Evolutionary conservation across 2,113 vertebrate genomes (phyloP), one percentile per base, ranked within the genome.

Genomic region (Tragelaphus scriptus): DNA sequence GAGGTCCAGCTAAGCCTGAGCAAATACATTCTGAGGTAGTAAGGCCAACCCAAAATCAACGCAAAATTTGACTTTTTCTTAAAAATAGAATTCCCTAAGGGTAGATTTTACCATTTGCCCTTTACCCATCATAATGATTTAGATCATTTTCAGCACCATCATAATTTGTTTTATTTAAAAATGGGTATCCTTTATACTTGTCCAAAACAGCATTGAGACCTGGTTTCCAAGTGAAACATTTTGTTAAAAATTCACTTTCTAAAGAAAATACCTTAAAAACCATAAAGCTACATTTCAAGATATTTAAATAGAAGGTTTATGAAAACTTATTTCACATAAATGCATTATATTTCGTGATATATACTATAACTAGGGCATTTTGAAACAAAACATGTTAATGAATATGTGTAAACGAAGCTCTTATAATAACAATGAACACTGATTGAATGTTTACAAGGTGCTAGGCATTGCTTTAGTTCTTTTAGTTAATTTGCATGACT

Each of bases 401-500:
- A 95, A 51, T 90, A 59, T 86, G 14, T 77, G 3, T 55, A 94
- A 94, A 85, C 25, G 23, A 94, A 93, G 8, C 75, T 95, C 61
- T 95, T 88, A 86, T 86, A 90, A 77, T 53, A 94, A 81, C 53
- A 68, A 91, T 32, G 55, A 53, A 82, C 40, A 85, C 4, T 61
- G 40, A 80, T 11, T 61, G 30, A 95, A 8, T 25, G 88, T 44
- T 95, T 89, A 93, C 17, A 32, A 80, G 59, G 28, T 56, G 14
- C 26, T 14, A 93, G 59, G 9, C 9, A 84, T 49, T 94, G 53
- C 44, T 51, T 93, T 84, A 26, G 58, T 88, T n/a, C 44, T 91
- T 88, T 95, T 88, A 71, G 87, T 92, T 96, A 80, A 92, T 49
- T 19, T 90, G 15, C 79, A 51, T 77, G n/a, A 94, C 71, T 86